phyloP scores from a whole-genome alignment of 2,888 invertebrate species.

The Cryptus armator region DNA sequence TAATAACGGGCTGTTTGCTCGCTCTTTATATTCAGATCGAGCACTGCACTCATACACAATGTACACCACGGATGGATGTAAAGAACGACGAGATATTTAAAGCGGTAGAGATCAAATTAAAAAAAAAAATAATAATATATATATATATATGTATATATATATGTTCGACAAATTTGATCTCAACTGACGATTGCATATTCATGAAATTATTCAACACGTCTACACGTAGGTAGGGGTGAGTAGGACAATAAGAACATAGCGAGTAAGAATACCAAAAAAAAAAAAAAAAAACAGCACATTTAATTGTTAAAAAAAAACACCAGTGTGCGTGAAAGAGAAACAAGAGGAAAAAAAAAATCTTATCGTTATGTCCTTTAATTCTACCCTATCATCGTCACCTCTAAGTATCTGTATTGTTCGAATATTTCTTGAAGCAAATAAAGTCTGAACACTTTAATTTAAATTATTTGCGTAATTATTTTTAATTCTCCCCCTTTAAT shows the following conservation, averaged over 20 bases:
- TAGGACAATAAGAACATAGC: slow-evolving; percentile 67
- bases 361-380: slow-evolving; percentile 57
- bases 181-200: slow-evolving; percentile 30
- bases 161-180: slow-evolving; percentile 46
- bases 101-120: slow-evolving; percentile 38
- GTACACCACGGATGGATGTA: slow-evolving; percentile 32
- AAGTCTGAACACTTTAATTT: slow-evolving; percentile 67
- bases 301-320: slow-evolving; percentile 12
- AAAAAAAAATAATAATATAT: no score
- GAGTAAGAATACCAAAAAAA: slow-evolving; percentile 26
- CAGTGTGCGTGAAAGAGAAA: slow-evolving; percentile 4
- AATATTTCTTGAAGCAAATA: slow-evolving; percentile 68
- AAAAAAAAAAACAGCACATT: background rate
- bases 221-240: slow-evolving; percentile 60
- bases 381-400: slow-evolving; percentile 54
- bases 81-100: slow-evolving; percentile 35
- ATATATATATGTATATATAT: background rate
- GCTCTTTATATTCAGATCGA: slow-evolving; percentile 50
- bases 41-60: slow-evolving; percentile 38
- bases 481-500: background rate
- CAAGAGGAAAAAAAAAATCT: slow-evolving; percentile 25
- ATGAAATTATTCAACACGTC: slow-evolving; percentile 57
- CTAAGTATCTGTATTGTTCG: slow-evolving; percentile 66
- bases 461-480: slow-evolving; percentile 14
- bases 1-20: slow-evolving; percentile 27